Percentiles rank a stretch among this genome's conserved stretches.
phyloP scores from a whole-genome alignment of 2,888 invertebrate genomes.

The Crossocerus cetratus region DNA sequence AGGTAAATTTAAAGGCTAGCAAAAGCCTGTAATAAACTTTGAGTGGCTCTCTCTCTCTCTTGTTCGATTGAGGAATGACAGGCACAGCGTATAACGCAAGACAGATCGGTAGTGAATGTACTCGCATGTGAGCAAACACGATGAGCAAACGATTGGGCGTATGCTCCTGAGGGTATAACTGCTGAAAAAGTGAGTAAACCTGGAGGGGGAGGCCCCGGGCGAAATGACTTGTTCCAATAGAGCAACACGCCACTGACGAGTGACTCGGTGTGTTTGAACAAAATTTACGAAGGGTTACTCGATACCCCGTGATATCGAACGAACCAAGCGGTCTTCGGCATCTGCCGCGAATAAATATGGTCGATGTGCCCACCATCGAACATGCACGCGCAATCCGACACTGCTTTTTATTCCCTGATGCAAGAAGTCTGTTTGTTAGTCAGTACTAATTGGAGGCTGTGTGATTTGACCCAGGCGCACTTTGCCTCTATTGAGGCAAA shows the following conservation, averaged over 20 bases:
- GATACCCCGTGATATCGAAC: constrained; percentile 42
- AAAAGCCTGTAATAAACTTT: not conserved
- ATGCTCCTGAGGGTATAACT: constrained; percentile 33
- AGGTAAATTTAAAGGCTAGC: no score
- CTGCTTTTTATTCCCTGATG: no score
- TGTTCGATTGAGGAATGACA: not conserved
- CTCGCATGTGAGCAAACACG: constrained; percentile 63
- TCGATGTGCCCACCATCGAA: not conserved
- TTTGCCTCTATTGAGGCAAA: no score
- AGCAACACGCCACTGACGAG: constrained; percentile 46
- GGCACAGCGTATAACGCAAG: constrained; percentile 8
- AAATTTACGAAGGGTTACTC: constrained; percentile 45
- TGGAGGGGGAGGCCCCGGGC: constrained; percentile 4
- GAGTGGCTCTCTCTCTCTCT: constrained; percentile 2
- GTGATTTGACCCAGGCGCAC: no score
- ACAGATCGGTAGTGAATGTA: constrained; percentile 32
- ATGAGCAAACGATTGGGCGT: constrained; percentile 50
- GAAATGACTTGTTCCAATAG: constrained; percentile 52
- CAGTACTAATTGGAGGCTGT: no score
- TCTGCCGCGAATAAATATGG: constrained; percentile 27
- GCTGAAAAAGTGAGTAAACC: constrained; percentile 10
- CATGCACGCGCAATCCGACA: no score
- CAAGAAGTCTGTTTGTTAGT: no score
- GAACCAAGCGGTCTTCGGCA: constrained; percentile 39
- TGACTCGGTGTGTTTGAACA: constrained; percentile 47